Base-by-base conservation (phyloP, 2,113 vertebrate genomes). In the Hydrochoerus hydrochaeris region DNA sequence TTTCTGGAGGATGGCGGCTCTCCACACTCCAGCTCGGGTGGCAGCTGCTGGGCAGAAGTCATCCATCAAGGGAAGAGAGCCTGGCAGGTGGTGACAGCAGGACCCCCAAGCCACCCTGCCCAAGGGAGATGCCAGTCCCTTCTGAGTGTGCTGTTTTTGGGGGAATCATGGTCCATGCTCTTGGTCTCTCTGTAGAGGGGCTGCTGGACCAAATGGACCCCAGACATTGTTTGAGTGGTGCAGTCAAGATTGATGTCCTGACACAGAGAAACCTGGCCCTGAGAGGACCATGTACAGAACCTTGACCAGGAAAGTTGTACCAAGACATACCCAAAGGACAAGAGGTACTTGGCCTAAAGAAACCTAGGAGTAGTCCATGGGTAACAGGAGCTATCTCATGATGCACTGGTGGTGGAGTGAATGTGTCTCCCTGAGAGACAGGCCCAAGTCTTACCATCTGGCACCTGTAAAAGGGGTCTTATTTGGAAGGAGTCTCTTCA, bases 1-100 rank as follows among this genome's bases (percentile, higher is more conserved):
- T 98, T 98, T 96, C n/a, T 14, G 93, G 96, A 97, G 95, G 84
- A 38, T 73, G 93, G 95, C 81, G 73, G 84, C 60, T 67, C 92
- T 52, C 91, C 90, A 41, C 77, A 69, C 85, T 57, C 91, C 35
- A 57, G 91, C 81, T 97, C 95, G 93, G 96, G 89, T 92, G 95
- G 96, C 96, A 96, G 95, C 90, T 78, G 89, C 83, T 32, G 52
- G 82, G 58, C 49, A 93, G 63, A 83, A 90, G 93, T 67, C 91
- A 57, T 94, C 65, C 30, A 65, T 82, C 75, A 73, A 75, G 62
- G 54, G 69, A 69, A 57, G 67, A 28, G 46, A 35, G 54, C 12
- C 78, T 14, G 1, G 41, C 26, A 85, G 65, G 75, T 24, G 46
- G 82, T 8, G 7, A 60, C 26, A 8, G 73, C 20, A 16, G 46